Evolutionary conservation across 2,113 vertebrate genomes (phyloP).

Genomic region (Perognathus longimembris): DNA sequence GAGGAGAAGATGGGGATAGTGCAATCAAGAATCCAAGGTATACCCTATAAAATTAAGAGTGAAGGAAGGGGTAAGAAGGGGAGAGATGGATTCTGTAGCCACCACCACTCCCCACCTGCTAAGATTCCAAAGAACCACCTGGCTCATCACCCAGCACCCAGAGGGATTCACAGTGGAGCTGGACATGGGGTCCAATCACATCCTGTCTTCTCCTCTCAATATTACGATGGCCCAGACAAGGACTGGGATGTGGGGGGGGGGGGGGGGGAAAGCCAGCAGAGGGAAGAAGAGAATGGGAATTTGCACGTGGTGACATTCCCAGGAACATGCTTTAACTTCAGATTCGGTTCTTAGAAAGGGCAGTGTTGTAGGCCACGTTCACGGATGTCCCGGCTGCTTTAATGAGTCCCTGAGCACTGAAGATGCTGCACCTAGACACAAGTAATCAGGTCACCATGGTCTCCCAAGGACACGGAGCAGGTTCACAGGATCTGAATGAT

Average conservation of each 20-base stretch:
- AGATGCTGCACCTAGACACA: background rate
- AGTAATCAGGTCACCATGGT: conserved; percentile 7
- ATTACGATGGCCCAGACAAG: conserved; percentile 86
- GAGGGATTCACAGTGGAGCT: conserved; percentile 84
- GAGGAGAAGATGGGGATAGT: no score
- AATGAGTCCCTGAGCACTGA: conserved; percentile 59
- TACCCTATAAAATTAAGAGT: no score
- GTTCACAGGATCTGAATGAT: background rate
- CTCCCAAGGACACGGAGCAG: background rate
- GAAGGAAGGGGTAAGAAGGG: no score
- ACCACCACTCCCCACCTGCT: conserved; percentile 89
- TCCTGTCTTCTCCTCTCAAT: conserved; percentile 82
- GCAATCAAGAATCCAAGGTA: no score
- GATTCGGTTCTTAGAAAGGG: conserved; percentile 50
- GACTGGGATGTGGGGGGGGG: conserved; percentile 85
- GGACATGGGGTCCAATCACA: conserved; percentile 80
- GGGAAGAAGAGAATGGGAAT: background rate
- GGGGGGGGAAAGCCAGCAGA: background rate
- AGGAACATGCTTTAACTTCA: conserved; percentile 52
- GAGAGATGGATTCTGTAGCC: fast-evolving
- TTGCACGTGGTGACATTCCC: conserved; percentile 23
- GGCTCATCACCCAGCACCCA: conserved; percentile 68
- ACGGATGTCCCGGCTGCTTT: background rate
- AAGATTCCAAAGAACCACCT: conserved; percentile 87
- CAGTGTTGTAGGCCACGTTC: background rate